A percentile compares a stretch with the other conserved stretches of the same genome.
These are phyloP conservation scores for Caerostris darwini DNA, from an alignment of 1,140 invertebrate genomes.

Conservation along the genomic window DNA sequence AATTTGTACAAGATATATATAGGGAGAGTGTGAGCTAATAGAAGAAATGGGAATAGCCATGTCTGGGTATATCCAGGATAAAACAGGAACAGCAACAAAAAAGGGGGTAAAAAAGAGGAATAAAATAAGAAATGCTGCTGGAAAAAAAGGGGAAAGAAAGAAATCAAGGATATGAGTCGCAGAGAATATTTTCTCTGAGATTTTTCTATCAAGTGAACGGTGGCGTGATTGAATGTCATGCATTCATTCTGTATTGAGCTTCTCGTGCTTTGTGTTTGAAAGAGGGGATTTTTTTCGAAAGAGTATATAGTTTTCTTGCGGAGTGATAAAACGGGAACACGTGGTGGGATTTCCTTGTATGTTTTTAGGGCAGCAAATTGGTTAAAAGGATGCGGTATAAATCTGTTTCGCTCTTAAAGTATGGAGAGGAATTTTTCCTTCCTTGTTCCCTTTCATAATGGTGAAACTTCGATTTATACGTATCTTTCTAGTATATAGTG, in stretches of 20 bases:
- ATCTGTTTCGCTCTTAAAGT: neutral
- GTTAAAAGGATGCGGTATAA: neutral
- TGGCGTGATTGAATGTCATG: conserved; percentile 31
- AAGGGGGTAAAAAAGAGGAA: neutral
- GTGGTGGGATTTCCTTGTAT: neutral
- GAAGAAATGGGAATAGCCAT: no score
- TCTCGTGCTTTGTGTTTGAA: neutral
- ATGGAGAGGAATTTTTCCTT: no score
- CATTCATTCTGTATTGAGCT: neutral
- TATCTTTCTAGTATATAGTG: neutral
- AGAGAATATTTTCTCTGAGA: neutral
- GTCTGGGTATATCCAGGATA: no score
- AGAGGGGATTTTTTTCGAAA: neutral
- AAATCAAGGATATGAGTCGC: neutral
- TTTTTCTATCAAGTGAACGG: neutral
- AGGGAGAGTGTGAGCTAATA: neutral
- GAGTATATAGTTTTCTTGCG: neutral
- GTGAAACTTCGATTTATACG: neutral
- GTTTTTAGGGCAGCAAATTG: neutral
- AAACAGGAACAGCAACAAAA: no score
- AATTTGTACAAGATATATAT: no score
- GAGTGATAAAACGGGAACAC: neutral
- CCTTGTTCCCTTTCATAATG: neutral
- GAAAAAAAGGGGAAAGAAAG: neutral
- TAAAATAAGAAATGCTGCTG: neutral